A percentile compares a stretch with the other conserved stretches of the same genome.
phyloP scores from a whole-genome alignment of 2,797 vertebrate species.

The Phrynocephalus guinanensis region DNA sequence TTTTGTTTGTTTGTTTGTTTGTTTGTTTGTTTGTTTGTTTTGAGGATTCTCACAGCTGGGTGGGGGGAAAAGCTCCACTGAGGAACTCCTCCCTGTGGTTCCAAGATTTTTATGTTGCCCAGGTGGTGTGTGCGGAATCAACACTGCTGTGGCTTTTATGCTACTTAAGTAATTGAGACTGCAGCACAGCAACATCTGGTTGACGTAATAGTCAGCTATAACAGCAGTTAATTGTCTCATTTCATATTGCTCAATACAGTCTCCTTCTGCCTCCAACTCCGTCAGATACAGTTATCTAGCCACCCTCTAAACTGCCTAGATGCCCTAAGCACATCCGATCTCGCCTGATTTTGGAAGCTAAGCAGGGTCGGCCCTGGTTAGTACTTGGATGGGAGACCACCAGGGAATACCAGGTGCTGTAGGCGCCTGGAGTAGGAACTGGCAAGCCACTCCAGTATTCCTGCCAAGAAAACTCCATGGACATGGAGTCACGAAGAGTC shows the following conservation, averaged over 20 bases:
- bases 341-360: too few species aligned
- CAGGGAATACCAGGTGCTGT: too few species aligned
- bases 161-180: rapidly evolving
- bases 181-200: background rate
- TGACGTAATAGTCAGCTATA: background rate
- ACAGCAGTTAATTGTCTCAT: background rate
- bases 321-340: too few species aligned
- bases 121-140: background rate
- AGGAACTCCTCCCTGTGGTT: background rate
- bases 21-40: background rate
- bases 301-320: background rate
- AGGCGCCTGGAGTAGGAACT: too few species aligned
- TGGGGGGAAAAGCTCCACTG: background rate
- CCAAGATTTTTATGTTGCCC: background rate
- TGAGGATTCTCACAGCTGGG: background rate
- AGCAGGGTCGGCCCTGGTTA: too few species aligned
- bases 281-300: background rate
- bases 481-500: too few species aligned
- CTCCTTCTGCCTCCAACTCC: background rate
- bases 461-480: too few species aligned
- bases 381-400: too few species aligned
- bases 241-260: background rate
- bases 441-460: too few species aligned
- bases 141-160: background rate
- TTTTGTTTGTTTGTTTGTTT: too few species aligned